Conservation (phyloP, 2,888 invertebrate species). For the Cheilosia vernalis region DNA sequence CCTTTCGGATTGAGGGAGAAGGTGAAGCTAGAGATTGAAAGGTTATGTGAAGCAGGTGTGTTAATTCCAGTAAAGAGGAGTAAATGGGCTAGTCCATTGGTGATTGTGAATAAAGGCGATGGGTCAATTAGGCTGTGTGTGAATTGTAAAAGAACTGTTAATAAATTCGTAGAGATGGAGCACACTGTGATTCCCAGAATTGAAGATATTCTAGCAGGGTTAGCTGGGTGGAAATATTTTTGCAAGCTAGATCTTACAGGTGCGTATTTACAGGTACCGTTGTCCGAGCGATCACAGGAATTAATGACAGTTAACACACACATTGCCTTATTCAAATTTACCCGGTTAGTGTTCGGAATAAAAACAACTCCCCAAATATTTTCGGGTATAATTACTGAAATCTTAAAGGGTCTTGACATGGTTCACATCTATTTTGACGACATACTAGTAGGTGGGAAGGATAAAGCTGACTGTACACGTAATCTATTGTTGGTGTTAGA, state of each 20-base stretch:
- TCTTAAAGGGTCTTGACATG: too few species aligned
- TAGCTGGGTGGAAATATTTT: conserved; percentile 50
- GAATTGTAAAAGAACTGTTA: conserved; percentile 53
- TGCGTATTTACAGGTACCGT: conserved; percentile 53
- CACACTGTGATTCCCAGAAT: conserved; percentile 48
- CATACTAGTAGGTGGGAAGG: neutral
- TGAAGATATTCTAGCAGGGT: conserved; percentile 52
- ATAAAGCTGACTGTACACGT: neutral
- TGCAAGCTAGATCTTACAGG: conserved; percentile 54
- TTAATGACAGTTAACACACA: conserved; percentile 48
- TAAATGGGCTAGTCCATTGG: conserved; percentile 60
- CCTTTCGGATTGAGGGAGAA: conserved; percentile 31
- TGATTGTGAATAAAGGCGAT: conserved; percentile 54
- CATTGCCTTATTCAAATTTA: too few species aligned
- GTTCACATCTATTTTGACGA: conserved; percentile 12
- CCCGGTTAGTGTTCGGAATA: too few species aligned
- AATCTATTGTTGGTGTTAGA: conserved; percentile 39
- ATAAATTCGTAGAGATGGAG: conserved; percentile 30
- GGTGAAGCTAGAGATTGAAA: conserved; percentile 49
- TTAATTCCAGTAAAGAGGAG: conserved; percentile 48
- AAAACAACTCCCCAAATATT: too few species aligned
- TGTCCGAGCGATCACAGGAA: conserved; percentile 69
- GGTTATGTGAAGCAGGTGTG: conserved; percentile 40
- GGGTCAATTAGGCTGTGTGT: conserved; percentile 53
- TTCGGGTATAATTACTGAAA: too few species aligned